These are phyloP conservation scores for Leucophenga varia DNA, from an alignment of 1,140 invertebrate genomes.

Conservation along the genomic window DNA sequence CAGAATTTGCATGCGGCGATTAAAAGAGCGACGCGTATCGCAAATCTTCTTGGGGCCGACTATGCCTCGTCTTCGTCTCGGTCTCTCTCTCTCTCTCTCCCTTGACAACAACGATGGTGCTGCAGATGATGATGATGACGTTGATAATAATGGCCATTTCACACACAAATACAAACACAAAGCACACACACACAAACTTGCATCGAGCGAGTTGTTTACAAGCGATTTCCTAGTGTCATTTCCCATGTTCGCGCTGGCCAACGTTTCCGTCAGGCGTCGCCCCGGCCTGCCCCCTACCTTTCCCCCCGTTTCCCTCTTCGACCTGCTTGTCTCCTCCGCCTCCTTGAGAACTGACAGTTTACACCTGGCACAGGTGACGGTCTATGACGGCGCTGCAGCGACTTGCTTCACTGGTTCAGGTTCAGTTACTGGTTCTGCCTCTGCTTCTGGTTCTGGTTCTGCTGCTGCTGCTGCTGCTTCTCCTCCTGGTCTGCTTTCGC, in stretches of 20 bases:
- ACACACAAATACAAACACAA: too few species aligned
- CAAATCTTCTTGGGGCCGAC: too few species aligned
- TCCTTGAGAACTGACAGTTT: conserved; percentile 33
- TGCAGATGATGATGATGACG: conserved; percentile 9
- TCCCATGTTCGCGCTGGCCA: conserved; percentile 34
- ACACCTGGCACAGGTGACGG: conserved; percentile 46
- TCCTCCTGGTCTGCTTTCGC: conserved; percentile 12
- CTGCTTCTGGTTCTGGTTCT: conserved; percentile 22
- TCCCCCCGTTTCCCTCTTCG: neutral
- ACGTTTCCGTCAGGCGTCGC: conserved; percentile 26
- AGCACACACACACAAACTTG: neutral
- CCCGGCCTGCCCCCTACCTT: neutral
- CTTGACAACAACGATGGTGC: neutral
- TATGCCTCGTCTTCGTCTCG: too few species aligned
- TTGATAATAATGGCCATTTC: conserved; percentile 16
- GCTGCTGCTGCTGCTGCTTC: conserved; percentile 13
- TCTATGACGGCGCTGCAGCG: conserved; percentile 16
- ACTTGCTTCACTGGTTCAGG: conserved; percentile 45
- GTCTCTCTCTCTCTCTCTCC: too few species aligned
- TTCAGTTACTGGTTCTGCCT: conserved; percentile 1
- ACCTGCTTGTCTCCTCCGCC: neutral
- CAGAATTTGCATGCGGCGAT: conserved; percentile 42
- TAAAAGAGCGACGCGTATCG: conserved; percentile 24
- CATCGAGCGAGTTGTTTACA: conserved; percentile 41
- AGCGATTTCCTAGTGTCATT: too few species aligned